A percentile compares a stretch with the other conserved stretches of the same genome.
Conservation (phyloP, 2,888 invertebrate genomes). For the Crossocerus cetratus region DNA sequence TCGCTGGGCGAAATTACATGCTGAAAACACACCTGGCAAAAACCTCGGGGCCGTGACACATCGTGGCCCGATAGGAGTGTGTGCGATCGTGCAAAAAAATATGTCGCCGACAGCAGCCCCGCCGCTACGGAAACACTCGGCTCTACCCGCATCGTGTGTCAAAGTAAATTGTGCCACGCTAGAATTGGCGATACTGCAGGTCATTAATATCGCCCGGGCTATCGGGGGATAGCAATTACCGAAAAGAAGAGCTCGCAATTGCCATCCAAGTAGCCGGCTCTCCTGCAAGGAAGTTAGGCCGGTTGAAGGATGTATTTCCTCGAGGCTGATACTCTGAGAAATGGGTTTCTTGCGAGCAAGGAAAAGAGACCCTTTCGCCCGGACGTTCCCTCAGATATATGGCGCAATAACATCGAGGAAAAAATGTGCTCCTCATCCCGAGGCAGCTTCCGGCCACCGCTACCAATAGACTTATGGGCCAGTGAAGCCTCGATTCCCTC, state of each 20-base stretch:
- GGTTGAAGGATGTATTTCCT: not conserved
- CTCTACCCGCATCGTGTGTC: not conserved
- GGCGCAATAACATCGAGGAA: slow-evolving; percentile 13
- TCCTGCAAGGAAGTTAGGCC: no score
- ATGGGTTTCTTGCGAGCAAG: not conserved
- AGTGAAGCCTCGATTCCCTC: not conserved
- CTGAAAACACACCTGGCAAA: no score
- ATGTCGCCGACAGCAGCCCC: not conserved
- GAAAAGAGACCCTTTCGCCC: not conserved
- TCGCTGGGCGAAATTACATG: no score
- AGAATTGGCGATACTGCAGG: not conserved
- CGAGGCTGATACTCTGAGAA: slow-evolving; percentile 6
- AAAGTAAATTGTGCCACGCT: not conserved
- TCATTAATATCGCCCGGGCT: no score
- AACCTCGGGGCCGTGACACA: no score
- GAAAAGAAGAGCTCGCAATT: no score
- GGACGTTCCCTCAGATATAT: slow-evolving; percentile 2
- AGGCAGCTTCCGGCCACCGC: not conserved
- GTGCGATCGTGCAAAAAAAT: not conserved
- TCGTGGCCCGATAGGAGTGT: no score
- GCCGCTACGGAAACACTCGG: not conserved
- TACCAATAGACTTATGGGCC: slow-evolving; percentile 1
- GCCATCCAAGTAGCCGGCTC: not conserved
- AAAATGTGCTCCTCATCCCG: slow-evolving; percentile 8
- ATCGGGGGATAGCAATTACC: no score